These are phyloP conservation scores for Lithobates sylvaticus DNA, from an alignment of 2,797 vertebrate species.

Conservation along the genomic window DNA sequence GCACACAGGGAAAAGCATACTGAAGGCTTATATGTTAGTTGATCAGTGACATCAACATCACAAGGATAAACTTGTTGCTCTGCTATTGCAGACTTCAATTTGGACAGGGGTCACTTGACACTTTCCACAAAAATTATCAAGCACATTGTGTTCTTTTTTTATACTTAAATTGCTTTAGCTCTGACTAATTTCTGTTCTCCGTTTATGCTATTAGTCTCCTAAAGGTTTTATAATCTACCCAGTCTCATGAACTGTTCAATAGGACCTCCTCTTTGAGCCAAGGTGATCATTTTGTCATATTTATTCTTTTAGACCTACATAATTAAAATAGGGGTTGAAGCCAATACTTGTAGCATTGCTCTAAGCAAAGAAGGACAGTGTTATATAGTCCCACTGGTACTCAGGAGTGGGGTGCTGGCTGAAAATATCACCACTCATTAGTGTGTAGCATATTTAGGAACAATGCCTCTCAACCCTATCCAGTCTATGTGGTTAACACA, in stretches of 20 bases:
- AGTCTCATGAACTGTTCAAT: not conserved
- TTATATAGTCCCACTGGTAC: no score
- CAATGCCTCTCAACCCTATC: no score
- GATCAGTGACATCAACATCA: constrained; percentile 6
- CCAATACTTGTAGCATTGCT: no score
- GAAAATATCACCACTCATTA: no score
- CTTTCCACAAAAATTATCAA: constrained; percentile 6
- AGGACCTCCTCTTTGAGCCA: not conserved
- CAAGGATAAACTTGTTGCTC: constrained; percentile 1
- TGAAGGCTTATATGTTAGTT: not conserved
- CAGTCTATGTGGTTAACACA: no score
- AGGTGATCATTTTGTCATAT: not conserved
- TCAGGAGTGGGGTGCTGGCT: no score
- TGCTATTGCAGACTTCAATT: not conserved
- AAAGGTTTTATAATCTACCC: not conserved
- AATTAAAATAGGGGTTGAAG: no score
- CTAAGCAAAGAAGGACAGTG: no score
- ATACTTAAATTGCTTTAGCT: not conserved
- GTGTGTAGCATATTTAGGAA: no score
- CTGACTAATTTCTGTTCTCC: not conserved
- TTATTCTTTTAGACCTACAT: no score
- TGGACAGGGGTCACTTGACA: not conserved
- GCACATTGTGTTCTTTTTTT: not conserved
- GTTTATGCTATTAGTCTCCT: not conserved
- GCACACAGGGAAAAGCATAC: constrained; percentile 5